Conservation (phyloP, 2,797 vertebrate genomes). For the Pristis pectinata region DNA sequence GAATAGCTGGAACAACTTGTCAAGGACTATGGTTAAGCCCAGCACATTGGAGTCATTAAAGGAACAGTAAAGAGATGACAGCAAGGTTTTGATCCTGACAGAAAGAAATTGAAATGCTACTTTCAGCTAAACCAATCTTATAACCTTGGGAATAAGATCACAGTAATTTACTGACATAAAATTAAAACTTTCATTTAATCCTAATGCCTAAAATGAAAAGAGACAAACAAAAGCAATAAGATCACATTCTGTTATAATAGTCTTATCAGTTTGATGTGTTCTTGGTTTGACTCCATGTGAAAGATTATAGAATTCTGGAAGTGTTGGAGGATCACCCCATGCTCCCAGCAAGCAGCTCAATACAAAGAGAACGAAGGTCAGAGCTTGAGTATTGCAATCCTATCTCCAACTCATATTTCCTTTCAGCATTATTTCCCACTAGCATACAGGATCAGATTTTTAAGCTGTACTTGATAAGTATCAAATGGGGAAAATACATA, state of each 20-base stretch:
- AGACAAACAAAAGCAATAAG: neutral
- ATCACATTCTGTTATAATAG: neutral
- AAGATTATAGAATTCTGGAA: neutral
- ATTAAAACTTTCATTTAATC: neutral
- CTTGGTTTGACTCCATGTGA: neutral
- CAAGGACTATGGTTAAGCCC: neutral
- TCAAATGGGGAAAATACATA: neutral
- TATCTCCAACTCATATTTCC: neutral
- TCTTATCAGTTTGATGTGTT: neutral
- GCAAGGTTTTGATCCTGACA: neutral
- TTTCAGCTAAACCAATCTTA: neutral
- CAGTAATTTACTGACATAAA: neutral
- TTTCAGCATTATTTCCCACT: neutral
- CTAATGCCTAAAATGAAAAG: neutral
- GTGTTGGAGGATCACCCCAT: neutral
- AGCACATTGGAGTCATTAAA: neutral
- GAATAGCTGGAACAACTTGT: slow-evolving; percentile 23
- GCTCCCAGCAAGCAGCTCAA: neutral
- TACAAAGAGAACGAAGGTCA: neutral
- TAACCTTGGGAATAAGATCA: neutral
- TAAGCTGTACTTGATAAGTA: neutral
- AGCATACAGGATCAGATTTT: neutral
- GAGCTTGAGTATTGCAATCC: neutral
- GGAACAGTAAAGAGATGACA: neutral
- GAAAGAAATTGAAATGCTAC: neutral